Conservation (phyloP, 2,797 vertebrate genomes). For the Molossus alvarezi region DNA sequence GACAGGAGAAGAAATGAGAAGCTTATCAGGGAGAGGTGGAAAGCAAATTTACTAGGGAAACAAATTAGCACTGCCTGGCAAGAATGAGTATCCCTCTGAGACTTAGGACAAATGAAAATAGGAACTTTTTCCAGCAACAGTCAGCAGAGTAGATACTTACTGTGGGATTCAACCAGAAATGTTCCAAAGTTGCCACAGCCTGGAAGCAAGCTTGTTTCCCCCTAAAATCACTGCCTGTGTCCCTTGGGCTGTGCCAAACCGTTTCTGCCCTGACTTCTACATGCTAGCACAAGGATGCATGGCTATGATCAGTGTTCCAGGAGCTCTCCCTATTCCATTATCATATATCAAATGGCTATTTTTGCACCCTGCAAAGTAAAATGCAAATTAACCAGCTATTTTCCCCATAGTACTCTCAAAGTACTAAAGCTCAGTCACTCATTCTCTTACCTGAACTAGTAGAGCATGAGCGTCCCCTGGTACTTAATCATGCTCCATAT, state of each 20-base stretch:
- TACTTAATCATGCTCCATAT: background rate
- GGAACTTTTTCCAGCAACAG: background rate
- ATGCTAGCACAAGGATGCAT: background rate
- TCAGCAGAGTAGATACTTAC: background rate
- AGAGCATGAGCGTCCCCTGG: background rate
- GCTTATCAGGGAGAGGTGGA: background rate
- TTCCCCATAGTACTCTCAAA: background rate
- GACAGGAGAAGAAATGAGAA: background rate
- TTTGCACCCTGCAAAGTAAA: background rate
- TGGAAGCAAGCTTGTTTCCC: background rate
- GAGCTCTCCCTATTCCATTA: background rate
- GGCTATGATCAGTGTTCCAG: background rate
- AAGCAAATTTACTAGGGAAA: constrained; percentile 4
- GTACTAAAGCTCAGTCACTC: background rate
- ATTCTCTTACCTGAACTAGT: background rate
- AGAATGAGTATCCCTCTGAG: background rate
- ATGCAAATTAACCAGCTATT: background rate
- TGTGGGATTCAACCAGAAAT: background rate
- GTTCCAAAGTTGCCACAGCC: background rate
- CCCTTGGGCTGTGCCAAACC: background rate
- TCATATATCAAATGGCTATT: background rate
- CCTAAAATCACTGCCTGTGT: background rate
- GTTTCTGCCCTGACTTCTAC: background rate
- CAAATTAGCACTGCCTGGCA: background rate
- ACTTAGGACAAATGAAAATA: constrained; percentile 11